Conservation (phyloP, 2,888 invertebrate species). For the Amphiduros pacificus region DNA sequence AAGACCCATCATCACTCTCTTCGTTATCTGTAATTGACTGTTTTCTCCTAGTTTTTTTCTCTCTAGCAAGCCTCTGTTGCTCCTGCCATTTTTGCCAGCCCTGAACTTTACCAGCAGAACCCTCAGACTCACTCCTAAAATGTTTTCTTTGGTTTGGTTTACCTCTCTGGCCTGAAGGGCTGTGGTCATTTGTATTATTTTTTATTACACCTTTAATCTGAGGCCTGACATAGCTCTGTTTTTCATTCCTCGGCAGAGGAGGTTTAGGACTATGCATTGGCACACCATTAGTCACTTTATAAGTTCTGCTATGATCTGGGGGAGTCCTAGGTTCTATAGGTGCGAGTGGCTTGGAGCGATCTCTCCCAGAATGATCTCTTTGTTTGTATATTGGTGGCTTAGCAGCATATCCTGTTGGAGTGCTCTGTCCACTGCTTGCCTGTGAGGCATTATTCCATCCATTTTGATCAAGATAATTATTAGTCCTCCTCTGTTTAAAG, state of each 20-base stretch:
- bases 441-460: neutral
- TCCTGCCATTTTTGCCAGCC: slow-evolving; percentile 8
- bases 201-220: too few relatives aligned
- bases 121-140: neutral
- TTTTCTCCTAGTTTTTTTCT: neutral
- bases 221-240: too few relatives aligned
- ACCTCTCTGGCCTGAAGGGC: neutral
- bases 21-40: neutral
- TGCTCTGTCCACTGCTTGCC: neutral
- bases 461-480: too few relatives aligned
- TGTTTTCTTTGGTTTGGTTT: neutral
- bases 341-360: slow-evolving; percentile 41
- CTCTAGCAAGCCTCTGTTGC: neutral
- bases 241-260: neutral
- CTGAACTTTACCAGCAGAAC: neutral
- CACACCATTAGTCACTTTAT: too few relatives aligned
- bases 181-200: neutral
- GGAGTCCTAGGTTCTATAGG: slow-evolving; percentile 30
- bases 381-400: slow-evolving; percentile 8
- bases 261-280: too few relatives aligned
- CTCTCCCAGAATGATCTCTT: slow-evolving; percentile 37
- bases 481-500: neutral
- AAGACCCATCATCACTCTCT: neutral
- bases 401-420: neutral
- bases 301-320: neutral